A percentile compares a stretch with the other conserved stretches of the same genome.
Conservation (phyloP, 2,797 vertebrate genomes). For the Miichthys miiuy region DNA sequence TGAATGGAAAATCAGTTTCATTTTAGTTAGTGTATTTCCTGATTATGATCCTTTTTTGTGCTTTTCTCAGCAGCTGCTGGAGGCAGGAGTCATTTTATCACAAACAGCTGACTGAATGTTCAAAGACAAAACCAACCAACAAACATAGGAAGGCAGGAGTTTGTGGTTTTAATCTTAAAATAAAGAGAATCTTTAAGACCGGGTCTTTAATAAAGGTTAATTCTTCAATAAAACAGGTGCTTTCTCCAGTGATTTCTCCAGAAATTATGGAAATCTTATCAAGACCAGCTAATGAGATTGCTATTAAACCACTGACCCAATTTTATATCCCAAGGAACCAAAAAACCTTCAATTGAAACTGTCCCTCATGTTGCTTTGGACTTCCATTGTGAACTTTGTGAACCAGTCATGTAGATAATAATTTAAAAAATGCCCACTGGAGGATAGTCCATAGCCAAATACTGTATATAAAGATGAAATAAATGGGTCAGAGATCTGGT, state of each 20-base stretch:
- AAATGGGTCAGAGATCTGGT: neutral
- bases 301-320: neutral
- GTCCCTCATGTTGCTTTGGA: neutral
- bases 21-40: neutral
- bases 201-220: neutral
- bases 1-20: neutral
- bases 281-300: neutral
- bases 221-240: neutral
- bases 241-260: neutral
- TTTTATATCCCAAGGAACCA: neutral
- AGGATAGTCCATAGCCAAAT: neutral
- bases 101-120: neutral
- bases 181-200: neutral
- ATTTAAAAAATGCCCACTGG: conserved; percentile 3
- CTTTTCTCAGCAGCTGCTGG: neutral
- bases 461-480: neutral
- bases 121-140: neutral
- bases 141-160: neutral
- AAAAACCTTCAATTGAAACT: neutral
- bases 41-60: neutral
- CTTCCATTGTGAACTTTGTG: neutral
- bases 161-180: neutral
- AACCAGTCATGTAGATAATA: neutral
- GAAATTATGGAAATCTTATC: neutral
- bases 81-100: neutral